Percentiles rank a stretch among this genome's conserved stretches.
Evolutionary conservation across 2,113 vertebrate species (phyloP).

Genomic region (Halichoerus grypus): DNA sequence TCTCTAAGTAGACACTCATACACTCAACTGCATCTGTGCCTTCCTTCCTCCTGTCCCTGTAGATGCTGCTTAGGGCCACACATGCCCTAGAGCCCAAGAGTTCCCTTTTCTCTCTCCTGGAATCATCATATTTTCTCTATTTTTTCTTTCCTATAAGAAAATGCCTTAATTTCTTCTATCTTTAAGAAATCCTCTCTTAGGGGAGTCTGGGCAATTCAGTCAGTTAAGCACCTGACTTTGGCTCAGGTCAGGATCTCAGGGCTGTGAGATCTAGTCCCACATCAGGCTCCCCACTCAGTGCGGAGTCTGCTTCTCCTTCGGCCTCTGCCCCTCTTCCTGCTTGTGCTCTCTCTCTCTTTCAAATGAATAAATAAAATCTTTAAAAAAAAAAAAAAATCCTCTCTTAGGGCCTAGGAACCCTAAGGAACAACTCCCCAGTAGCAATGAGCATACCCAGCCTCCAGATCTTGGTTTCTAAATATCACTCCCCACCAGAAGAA

Average conservation of each 20-base stretch:
- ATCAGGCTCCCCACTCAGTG: too few relatives aligned
- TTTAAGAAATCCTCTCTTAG: neutral
- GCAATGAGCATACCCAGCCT: neutral
- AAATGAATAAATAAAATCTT: neutral
- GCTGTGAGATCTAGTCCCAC: neutral
- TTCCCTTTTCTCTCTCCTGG: neutral
- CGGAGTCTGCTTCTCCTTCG: neutral
- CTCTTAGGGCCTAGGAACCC: neutral
- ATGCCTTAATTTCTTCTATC: neutral
- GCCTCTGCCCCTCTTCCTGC: neutral
- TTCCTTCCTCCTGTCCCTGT: neutral
- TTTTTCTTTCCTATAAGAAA: neutral
- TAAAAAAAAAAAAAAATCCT: neutral
- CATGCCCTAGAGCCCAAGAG: neutral
- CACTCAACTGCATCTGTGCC: neutral
- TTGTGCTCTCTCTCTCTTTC: neutral
- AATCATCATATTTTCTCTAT: neutral
- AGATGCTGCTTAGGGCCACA: neutral
- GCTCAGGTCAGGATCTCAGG: neutral
- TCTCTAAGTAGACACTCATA: neutral
- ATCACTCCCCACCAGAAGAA: neutral
- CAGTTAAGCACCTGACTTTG: neutral
- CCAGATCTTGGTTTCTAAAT: conserved; percentile 21
- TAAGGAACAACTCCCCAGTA: neutral
- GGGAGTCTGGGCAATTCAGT: neutral